Evolutionary conservation across 2,113 vertebrate species (phyloP), one percentile per base, ranked within the genome.

Genomic region (Notothenia rossii): DNA sequence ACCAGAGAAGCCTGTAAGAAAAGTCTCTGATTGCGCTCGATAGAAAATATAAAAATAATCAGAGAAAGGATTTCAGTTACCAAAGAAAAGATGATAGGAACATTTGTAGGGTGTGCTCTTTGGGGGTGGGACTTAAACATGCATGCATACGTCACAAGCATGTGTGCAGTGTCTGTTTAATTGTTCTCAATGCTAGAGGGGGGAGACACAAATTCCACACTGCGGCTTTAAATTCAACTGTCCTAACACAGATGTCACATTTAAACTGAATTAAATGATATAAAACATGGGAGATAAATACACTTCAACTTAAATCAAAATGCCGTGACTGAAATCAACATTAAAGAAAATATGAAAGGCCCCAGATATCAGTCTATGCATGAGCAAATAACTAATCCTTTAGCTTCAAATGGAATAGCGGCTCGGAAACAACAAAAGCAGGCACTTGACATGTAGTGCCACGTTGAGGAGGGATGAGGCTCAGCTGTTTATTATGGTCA

Each of bases 401-500:
- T 40, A 11, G 65, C 45, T 59, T 56, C 59, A 77, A 18, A 71
- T 50, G n/a, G 51, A 73, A 82, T 12, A 74, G 67, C 83, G 22
- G 54, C 66, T 56, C 46, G 0, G 15, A 59, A 58, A 73, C 62
- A 67, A 76, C 63, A 80, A 64, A 79, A 51, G 62, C 5, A 45
- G 43, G 33, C 51, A 29, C 77, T 77, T 77, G 40, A 36, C 72
- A 70, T 61, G 49, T 36, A 15, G 18, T 33, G 50, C 51, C 40
- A 8, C 1, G 15, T 46, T 59, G 69, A 70, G 14, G 40, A 58
- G 22, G 55, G 20, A 70, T 18, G 17, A 17, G 3, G 60, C 70
- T 55, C 55, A 56, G 76, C 66, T 83, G 48, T 86, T 82, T 74
- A 81, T 77, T 82, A 53, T 43, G 65, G 48, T 74, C 77, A 60